Evolutionary conservation across 2,797 vertebrate genomes (phyloP), one percentile per base, ranked within the genome.

Genomic region (Moxostoma hubbsi): DNA sequence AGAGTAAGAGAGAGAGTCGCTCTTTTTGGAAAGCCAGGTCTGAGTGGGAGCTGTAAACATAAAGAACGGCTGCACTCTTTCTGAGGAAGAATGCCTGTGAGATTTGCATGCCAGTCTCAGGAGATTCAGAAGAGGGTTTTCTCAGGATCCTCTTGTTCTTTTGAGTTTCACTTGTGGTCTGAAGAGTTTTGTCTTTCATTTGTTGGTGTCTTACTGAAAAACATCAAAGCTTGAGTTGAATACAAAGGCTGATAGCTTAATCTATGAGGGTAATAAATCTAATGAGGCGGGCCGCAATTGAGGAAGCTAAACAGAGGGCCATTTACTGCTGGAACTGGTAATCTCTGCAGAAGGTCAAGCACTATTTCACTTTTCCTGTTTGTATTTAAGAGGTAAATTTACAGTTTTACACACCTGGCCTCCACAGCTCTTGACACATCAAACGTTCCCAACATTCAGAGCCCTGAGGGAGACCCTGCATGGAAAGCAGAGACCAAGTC

Each of bases 11-110:
- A 50, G 46, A 81, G 53, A 63, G 50, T 93, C 90, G 90, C 90
- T 91, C 95, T 88, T 36, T 36, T 36, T 36, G 36, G 92, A 90
- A 90, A 91, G 36, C 89, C 53, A 57, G 90, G 93, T 96, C 96
- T 95, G 92, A 96, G 95, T 96, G 95, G 95, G 96, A 96, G 96
- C 95, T 95, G 87, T 92, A 93, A 93, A 94, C 93, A 91, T 93
- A 90, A 87, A 84, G 11, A 92, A 90, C 67, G 87, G 83, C 87
- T 80, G 84, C 67, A 83, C 89, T 68, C 85, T 69, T 67, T 49
- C 73, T 46, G 73, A 67, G 86, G 87, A 87, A 83, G 87, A 92
- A 87, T 88, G 3, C 80, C 83, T 77, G 77, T 5, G 80, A 83
- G 61, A 83, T 88, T 88, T 87, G 83, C 84, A 86, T 84, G 64